Base-by-base conservation (phyloP, 2,888 invertebrate species). In the Strigamia transsilvanica region DNA sequence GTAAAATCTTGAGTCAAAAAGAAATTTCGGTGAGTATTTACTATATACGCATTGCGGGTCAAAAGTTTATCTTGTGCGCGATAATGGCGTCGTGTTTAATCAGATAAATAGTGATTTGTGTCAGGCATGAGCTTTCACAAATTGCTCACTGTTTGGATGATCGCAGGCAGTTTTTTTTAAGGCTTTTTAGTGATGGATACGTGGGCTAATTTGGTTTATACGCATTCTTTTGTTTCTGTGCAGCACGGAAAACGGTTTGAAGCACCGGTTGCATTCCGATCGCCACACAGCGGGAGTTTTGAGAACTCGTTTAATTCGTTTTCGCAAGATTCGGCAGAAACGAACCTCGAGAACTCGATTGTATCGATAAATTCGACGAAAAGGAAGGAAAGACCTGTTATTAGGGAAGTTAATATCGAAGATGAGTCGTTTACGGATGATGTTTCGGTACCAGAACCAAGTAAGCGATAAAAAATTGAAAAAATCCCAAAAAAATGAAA, bases 21-120 rank as follows among this genome's bases (percentile, higher is more conserved):
- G 78, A 78, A 78, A 4, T 34, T 34, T 27, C 23, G 15, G 78
- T 78, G 23, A 78, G 78, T 78, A 18, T 34, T 73, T n/a, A n/a
- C 32, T 73, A 13, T 27, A 27, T n/a, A 61, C 5, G 18, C 6
- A 15, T 18, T 3, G 10, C 23, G 18, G 10, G 6, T 18, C 18
- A 61, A 23, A 18, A 23, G 10, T 15, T 61, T 61, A 61, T 61
- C 61, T 61, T 2, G 18, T 18, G 3, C 51, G n/a, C 10, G 61
- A 61, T 61, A 61, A 18, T 2, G n/a, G 61, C 2, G 10, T 3
- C 5, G 56, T 41, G 41, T 6, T 46, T 46, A 6, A 46, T 46
- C 46, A 46, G 46, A 12, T 46, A 2, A 13, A 12, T 46, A 10
- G 4, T 7, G 15, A 46, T 15, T 46, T 12, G 46, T 13, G 12